These are phyloP conservation scores for Phaetusa simplex DNA, from an alignment of 2,113 vertebrate species.

Conservation along the genomic window DNA sequence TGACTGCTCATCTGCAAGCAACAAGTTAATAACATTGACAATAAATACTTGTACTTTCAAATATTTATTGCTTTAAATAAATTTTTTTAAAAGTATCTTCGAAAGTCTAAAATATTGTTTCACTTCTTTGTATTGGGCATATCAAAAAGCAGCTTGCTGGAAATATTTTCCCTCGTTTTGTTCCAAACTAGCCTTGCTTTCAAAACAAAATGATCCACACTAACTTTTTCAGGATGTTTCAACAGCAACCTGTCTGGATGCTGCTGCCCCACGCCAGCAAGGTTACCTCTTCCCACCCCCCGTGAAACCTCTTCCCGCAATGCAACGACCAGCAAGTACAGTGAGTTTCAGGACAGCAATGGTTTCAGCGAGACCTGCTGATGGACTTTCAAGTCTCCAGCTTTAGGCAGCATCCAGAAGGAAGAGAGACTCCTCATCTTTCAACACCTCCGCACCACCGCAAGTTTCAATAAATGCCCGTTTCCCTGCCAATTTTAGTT, in stretches of 20 bases:
- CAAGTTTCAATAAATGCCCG: background rate
- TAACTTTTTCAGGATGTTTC: background rate
- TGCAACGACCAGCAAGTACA: fast-evolving
- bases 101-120: background rate
- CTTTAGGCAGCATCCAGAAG: background rate
- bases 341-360: background rate
- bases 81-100: background rate
- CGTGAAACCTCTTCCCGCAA: fast-evolving
- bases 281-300: background rate
- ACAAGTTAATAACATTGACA: background rate
- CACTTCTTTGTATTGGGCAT: background rate
- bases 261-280: background rate
- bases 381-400: background rate
- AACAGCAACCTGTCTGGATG: background rate
- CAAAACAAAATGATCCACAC: background rate
- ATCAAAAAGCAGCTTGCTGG: background rate
- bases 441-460: fast-evolving
- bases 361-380: background rate
- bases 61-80: background rate
- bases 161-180: background rate
- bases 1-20: background rate
- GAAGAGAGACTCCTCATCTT: background rate
- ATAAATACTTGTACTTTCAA: background rate
- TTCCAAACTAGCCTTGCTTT: background rate
- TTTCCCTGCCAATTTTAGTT: background rate